Evolutionary conservation across 1,140 invertebrate species (phyloP).

Genomic region (Macrobrachium nipponense): DNA sequence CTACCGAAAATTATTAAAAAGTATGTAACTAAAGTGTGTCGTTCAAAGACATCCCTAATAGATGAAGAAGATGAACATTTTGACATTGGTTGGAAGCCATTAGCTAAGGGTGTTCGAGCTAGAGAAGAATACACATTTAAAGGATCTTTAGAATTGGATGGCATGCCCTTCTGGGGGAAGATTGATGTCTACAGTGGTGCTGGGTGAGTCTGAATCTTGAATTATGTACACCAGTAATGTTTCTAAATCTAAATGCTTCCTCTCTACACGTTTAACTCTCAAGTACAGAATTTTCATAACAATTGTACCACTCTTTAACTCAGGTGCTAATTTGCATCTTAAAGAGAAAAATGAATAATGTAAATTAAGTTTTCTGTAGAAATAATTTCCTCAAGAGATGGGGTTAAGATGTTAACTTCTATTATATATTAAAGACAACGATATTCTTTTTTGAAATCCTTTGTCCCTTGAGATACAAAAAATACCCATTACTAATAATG

Average conservation of each 20-base stretch:
- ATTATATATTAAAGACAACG: no score
- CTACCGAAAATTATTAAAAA: constrained; percentile 20
- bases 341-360: no score
- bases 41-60: not conserved
- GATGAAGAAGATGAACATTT: constrained; percentile 31
- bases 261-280: no score
- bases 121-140: constrained; percentile 10
- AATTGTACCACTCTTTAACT: no score
- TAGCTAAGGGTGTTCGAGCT: not conserved
- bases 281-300: no score
- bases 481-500: no score
- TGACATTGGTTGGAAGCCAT: constrained; percentile 22
- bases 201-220: constrained; percentile 68
- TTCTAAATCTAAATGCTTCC: not conserved
- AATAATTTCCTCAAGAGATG: no score
- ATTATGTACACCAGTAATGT: constrained; percentile 47
- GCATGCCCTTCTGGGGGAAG: constrained; percentile 70
- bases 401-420: no score
- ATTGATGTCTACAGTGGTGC: constrained; percentile 71
- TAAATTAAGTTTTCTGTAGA: no score
- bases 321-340: no score
- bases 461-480: no score
- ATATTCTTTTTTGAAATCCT: no score
- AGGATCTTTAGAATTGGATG: constrained; percentile 66
- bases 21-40: constrained; percentile 15